Conservation (phyloP, 2,797 vertebrate species). For the Pangasius sanitwongsei region DNA sequence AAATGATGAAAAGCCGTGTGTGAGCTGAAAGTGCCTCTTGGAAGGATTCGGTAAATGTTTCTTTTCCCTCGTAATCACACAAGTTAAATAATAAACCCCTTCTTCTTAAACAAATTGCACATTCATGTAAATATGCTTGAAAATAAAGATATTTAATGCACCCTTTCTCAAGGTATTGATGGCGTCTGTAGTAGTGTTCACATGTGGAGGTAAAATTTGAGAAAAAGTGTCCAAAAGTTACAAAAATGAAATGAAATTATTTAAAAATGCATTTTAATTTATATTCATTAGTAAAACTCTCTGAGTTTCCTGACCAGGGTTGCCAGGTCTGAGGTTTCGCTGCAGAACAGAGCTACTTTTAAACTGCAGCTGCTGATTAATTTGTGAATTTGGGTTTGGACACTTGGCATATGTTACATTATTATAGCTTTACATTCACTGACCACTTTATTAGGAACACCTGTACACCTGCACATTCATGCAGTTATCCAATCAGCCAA, state of each 20-base stretch:
- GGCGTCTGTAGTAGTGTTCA: not conserved
- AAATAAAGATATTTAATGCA: constrained; percentile 60
- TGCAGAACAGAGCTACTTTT: too few species aligned
- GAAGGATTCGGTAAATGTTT: constrained; percentile 24
- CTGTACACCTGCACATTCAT: not conserved
- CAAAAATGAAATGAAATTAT: not conserved
- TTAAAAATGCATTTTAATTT: not conserved
- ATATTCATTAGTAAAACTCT: not conserved
- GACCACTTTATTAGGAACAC: not conserved
- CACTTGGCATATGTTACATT: not conserved
- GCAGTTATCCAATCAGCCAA: not conserved
- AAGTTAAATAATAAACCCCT: constrained; percentile 33
- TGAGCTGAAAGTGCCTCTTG: constrained; percentile 57
- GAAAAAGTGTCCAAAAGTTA: not conserved
- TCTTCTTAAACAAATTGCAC: constrained; percentile 23
- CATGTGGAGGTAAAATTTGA: not conserved
- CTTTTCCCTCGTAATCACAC: constrained; percentile 29
- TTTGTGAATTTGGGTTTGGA: too few species aligned
- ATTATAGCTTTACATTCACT: not conserved
- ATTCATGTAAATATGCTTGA: constrained; percentile 57
- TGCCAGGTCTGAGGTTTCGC: too few species aligned
- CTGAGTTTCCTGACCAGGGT: too few species aligned
- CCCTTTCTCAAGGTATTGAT: not conserved
- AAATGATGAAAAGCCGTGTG: constrained; percentile 12
- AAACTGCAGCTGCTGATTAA: not conserved